phyloP scores from a whole-genome alignment of 2,113 vertebrate species.

The Polyodon spathula region DNA sequence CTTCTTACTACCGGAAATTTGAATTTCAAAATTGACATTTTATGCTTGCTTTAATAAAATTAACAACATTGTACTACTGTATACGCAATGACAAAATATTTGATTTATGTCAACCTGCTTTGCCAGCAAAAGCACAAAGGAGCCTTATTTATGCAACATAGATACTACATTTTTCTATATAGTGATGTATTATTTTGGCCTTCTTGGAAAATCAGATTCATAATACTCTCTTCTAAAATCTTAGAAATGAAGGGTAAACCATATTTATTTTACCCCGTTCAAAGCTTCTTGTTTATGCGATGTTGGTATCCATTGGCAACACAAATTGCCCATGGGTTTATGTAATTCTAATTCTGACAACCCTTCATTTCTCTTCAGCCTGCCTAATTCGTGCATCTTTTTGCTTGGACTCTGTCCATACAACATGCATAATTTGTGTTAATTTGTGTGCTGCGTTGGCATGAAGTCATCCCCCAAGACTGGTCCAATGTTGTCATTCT shows the following conservation, averaged over 20 bases:
- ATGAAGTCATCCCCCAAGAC: too few species aligned
- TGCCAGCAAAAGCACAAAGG: too few species aligned
- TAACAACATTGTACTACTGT: too few species aligned
- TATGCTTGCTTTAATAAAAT: background rate
- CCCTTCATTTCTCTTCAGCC: background rate
- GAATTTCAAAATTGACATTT: background rate
- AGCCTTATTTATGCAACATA: too few species aligned
- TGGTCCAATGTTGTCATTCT: too few species aligned
- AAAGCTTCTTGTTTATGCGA: background rate
- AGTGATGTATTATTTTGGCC: too few species aligned
- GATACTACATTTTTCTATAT: too few species aligned
- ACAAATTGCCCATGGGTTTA: background rate
- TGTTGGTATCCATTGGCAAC: constrained; percentile 6
- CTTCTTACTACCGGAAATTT: background rate
- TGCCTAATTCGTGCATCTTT: background rate
- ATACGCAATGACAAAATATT: too few species aligned
- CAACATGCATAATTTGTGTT: background rate
- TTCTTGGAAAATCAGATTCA: too few species aligned
- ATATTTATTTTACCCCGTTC: background rate
- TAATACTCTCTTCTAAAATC: too few species aligned
- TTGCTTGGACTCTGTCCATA: background rate
- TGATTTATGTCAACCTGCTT: too few species aligned
- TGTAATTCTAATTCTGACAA: constrained; percentile 4
- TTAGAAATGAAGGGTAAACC: background rate
- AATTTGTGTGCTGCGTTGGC: too few species aligned